phyloP scores from a whole-genome alignment of 2,888 invertebrate genomes.

The Sicus ferrugineus region DNA sequence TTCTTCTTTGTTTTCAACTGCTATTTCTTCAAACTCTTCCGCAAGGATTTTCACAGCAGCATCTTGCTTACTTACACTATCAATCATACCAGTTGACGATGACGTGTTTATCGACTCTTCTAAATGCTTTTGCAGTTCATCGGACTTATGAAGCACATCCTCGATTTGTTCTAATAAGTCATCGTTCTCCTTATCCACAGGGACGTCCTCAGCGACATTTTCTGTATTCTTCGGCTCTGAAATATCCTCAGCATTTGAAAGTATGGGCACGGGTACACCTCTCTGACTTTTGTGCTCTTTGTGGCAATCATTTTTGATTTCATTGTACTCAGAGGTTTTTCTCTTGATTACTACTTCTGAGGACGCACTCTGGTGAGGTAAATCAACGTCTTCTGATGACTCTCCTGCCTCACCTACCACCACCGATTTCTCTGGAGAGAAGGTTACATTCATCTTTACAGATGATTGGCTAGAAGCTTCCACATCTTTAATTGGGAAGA shows the following conservation, averaged over 20 bases:
- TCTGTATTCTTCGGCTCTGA: background rate
- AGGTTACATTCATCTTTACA: conserved; percentile 29
- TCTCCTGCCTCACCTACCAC: background rate
- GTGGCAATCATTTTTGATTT: background rate
- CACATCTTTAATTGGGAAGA: conserved; percentile 31
- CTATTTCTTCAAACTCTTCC: background rate
- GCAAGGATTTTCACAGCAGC: background rate
- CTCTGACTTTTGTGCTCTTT: background rate
- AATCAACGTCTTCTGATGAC: conserved; percentile 5
- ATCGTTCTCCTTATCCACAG: conserved; percentile 2
- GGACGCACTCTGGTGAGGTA: background rate
- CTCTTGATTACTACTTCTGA: background rate
- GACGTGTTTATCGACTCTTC: background rate
- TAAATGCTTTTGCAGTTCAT: conserved; percentile 43
- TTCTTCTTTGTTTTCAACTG: background rate
- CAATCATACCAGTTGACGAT: background rate
- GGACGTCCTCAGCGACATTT: background rate
- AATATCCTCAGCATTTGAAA: background rate
- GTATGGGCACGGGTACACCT: background rate
- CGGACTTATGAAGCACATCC: conserved; percentile 46
- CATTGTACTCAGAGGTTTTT: background rate
- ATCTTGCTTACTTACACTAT: background rate
- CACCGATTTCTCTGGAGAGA: conserved; percentile 39
- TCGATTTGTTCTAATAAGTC: conserved; percentile 46
- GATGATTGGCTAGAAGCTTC: background rate